phyloP scores from a whole-genome alignment of 2,888 invertebrate species.

The Stenchaetothrips biformis region DNA sequence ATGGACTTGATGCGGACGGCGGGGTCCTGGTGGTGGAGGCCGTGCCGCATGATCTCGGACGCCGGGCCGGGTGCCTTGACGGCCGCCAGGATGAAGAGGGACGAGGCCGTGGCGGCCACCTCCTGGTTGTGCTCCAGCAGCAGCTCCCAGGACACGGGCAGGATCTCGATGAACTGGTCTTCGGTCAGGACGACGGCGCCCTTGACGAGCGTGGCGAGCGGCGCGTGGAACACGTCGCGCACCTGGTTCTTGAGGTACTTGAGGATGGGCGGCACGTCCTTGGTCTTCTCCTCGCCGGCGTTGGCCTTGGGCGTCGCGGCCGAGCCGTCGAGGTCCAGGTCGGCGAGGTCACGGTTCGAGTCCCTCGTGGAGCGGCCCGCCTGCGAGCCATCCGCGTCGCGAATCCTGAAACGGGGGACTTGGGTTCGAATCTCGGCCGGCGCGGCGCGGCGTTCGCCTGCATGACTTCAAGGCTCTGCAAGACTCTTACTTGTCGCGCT shows the following conservation, averaged over 20 bases:
- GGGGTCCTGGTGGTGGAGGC: constrained; percentile 79
- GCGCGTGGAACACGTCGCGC: constrained; percentile 84
- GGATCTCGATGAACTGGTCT: constrained; percentile 79
- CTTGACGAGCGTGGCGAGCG: constrained; percentile 79
- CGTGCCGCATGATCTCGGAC: constrained; percentile 81
- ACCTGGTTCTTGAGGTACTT: constrained; percentile 77
- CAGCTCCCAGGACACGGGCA: constrained; percentile 93
- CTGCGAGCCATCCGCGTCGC: constrained; percentile 50
- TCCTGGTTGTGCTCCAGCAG: constrained; percentile 88
- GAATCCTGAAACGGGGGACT: constrained; percentile 45
- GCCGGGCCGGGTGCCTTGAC: constrained; percentile 88
- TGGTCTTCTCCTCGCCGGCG: constrained; percentile 44
- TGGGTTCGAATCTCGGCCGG: neutral
- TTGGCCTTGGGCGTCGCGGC: constrained; percentile 32
- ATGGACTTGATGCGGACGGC: constrained; percentile 77
- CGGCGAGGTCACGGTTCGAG: constrained; percentile 52
- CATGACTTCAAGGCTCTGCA: neutral
- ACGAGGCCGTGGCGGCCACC: constrained; percentile 77
- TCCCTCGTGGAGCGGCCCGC: constrained; percentile 51
- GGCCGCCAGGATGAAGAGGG: constrained; percentile 86
- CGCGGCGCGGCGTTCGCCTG: neutral
- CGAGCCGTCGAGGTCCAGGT: constrained; percentile 48
- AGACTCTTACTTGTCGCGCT: constrained; percentile 57
- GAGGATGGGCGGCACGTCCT: constrained; percentile 64
- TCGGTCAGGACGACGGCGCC: constrained; percentile 84